Evolutionary conservation across 2,888 invertebrate species (phyloP).

Genomic region (Liopterus haemorrhoidalis): DNA sequence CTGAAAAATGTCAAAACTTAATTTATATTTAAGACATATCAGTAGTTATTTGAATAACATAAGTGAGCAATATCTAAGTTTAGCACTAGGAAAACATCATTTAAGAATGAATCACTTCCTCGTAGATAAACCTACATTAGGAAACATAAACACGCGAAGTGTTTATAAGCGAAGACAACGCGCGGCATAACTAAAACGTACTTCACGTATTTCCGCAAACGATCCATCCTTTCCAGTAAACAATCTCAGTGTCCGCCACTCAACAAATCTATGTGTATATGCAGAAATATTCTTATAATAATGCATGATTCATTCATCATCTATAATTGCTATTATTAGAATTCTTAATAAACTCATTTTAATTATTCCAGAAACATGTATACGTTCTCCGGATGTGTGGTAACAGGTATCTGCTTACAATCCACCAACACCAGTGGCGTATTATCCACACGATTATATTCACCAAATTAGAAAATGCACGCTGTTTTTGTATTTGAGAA

Average conservation of each 20-base stretch:
- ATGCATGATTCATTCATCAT: slow-evolving; percentile 14
- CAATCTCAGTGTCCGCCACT: too few species aligned
- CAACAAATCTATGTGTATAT: slow-evolving; percentile 12
- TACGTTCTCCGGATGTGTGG: slow-evolving; percentile 13
- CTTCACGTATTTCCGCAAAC: neutral
- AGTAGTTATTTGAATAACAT: too few species aligned
- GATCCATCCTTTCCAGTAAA: too few species aligned
- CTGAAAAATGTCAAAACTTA: too few species aligned
- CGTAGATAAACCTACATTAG: too few species aligned
- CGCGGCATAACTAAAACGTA: slow-evolving; percentile 4
- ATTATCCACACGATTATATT: slow-evolving; percentile 10
- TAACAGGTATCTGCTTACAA: too few species aligned
- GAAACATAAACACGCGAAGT: too few species aligned
- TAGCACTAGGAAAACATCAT: too few species aligned
- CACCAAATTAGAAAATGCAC: slow-evolving; percentile 9
- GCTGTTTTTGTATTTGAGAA: slow-evolving; percentile 15
- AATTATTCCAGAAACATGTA: slow-evolving; percentile 9
- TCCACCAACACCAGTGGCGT: neutral
- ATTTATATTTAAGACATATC: too few species aligned
- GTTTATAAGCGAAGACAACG: too few species aligned
- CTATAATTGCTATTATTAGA: slow-evolving; percentile 15
- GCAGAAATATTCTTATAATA: slow-evolving; percentile 14
- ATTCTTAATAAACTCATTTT: slow-evolving; percentile 12
- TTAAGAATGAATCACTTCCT: too few species aligned
- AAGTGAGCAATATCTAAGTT: too few species aligned